A percentile compares a stretch with the other conserved stretches of the same genome.
Conservation (phyloP, 2,113 vertebrate genomes). For the Marmota monax region DNA sequence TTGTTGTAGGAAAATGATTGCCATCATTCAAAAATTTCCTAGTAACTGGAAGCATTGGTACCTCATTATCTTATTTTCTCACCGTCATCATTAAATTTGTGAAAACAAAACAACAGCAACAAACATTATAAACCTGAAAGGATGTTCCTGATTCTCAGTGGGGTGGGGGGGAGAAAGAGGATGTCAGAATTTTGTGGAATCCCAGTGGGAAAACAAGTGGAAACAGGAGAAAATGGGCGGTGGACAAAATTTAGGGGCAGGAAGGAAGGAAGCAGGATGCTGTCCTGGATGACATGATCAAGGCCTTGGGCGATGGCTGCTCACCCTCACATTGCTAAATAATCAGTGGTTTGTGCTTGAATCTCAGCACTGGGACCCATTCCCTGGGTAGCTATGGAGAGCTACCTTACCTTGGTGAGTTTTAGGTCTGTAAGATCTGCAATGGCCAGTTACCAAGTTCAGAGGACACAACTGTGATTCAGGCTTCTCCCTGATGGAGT, state of each 20-base stretch:
- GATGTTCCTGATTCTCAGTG: neutral
- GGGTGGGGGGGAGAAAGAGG: neutral
- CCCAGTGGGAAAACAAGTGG: neutral
- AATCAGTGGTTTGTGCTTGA: neutral
- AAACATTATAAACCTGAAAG: neutral
- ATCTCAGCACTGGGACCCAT: neutral
- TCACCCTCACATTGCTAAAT: neutral
- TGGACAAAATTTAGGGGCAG: neutral
- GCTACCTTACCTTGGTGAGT: neutral
- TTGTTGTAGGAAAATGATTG: slow-evolving; percentile 4
- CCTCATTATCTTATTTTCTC: neutral
- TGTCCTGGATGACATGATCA: neutral
- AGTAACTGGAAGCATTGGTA: neutral
- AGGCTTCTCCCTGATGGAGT: neutral
- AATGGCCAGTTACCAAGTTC: neutral
- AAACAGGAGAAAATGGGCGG: neutral
- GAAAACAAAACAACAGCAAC: neutral
- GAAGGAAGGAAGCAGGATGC: neutral
- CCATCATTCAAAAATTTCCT: neutral
- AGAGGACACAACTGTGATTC: neutral
- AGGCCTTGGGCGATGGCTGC: neutral
- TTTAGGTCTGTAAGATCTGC: neutral
- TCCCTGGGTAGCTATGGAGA: neutral
- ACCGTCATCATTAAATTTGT: neutral
- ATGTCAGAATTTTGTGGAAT: neutral